Percentiles rank a stretch among this genome's conserved stretches.
These are phyloP conservation scores for Dendrocopos noguchii DNA, from an alignment of 2,113 vertebrate species.

Conservation along the genomic window DNA sequence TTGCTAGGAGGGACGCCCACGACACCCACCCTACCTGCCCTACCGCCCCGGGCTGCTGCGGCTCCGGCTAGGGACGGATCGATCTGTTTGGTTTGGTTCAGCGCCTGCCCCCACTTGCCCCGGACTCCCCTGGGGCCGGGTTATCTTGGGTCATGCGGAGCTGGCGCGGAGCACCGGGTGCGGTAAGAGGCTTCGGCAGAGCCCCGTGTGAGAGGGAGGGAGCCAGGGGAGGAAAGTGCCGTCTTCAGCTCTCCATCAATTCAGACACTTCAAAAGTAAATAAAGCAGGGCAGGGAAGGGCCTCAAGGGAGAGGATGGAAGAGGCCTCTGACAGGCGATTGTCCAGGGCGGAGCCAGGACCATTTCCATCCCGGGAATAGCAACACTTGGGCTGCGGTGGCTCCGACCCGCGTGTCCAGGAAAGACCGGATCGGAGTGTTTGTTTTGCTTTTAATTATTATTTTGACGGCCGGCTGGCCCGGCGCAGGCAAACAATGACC, in stretches of 20 bases:
- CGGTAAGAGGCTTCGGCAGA: conserved; percentile 7
- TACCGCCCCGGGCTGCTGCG: neutral
- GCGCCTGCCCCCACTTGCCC: neutral
- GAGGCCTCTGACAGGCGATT: conserved; percentile 46
- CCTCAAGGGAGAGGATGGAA: conserved; percentile 35
- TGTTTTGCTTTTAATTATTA: conserved; percentile 64
- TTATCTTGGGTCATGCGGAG: conserved; percentile 51
- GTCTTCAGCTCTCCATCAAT: conserved; percentile 20
- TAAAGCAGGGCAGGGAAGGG: conserved; percentile 39
- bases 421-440: conserved; percentile 64
- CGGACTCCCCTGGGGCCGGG: conserved; percentile 14
- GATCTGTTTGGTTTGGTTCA: neutral
- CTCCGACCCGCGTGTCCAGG: conserved; percentile 28
- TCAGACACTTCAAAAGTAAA: conserved; percentile 60
- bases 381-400: conserved; percentile 25
- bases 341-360: conserved; percentile 40
- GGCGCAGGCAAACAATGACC: conserved; percentile 26
- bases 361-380: conserved; percentile 45
- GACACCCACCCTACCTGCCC: too few species aligned
- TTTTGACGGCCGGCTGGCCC: conserved; percentile 39
- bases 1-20: neutral
- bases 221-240: neutral
- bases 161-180: conserved; percentile 27
- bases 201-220: neutral
- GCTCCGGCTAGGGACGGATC: neutral